phyloP scores from a whole-genome alignment of 1,140 invertebrate species.

The Drosophila melanica region DNA sequence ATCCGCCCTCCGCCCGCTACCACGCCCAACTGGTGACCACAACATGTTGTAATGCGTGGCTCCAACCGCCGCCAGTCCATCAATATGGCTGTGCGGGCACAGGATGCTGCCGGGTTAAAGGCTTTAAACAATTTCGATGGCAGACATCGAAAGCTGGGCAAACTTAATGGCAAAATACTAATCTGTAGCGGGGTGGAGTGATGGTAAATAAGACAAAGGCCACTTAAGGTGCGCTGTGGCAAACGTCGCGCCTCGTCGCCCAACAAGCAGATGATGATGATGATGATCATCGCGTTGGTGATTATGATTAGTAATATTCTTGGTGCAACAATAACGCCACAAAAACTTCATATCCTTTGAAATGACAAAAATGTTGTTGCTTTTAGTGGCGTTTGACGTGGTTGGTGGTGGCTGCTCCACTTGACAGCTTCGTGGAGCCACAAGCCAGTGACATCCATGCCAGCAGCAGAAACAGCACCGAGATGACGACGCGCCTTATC shows the following conservation, averaged over 20 bases:
- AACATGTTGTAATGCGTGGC: conserved; percentile 71
- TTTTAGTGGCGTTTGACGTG: conserved; percentile 66
- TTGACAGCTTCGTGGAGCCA: conserved; percentile 54
- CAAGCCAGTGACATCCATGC: conserved; percentile 24
- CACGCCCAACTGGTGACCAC: conserved; percentile 46
- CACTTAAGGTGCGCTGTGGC: conserved; percentile 61
- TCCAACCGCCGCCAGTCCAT: conserved; percentile 13
- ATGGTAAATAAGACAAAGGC: conserved; percentile 14
- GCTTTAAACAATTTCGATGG: conserved; percentile 47
- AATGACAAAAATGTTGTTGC: conserved; percentile 76
- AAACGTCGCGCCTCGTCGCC: conserved; percentile 49
- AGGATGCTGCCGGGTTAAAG: conserved; percentile 9
- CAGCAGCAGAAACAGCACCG: not conserved
- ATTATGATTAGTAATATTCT: conserved; percentile 21
- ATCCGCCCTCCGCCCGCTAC: conserved; percentile 3
- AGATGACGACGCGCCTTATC: conserved; percentile 67
- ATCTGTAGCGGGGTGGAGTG: conserved; percentile 49
- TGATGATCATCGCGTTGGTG: conserved; percentile 25
- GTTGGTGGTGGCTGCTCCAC: conserved; percentile 25
- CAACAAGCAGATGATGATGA: conserved; percentile 27
- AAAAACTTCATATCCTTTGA: conserved; percentile 61
- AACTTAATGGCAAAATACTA: conserved; percentile 74
- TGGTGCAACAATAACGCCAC: conserved; percentile 50
- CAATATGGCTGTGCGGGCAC: conserved; percentile 45
- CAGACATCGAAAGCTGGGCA: conserved; percentile 4